A percentile compares a stretch with the other conserved stretches of the same genome.
Evolutionary conservation across 2,113 vertebrate genomes (phyloP).

Genomic region (Oncorhynchus kisutch): DNA sequence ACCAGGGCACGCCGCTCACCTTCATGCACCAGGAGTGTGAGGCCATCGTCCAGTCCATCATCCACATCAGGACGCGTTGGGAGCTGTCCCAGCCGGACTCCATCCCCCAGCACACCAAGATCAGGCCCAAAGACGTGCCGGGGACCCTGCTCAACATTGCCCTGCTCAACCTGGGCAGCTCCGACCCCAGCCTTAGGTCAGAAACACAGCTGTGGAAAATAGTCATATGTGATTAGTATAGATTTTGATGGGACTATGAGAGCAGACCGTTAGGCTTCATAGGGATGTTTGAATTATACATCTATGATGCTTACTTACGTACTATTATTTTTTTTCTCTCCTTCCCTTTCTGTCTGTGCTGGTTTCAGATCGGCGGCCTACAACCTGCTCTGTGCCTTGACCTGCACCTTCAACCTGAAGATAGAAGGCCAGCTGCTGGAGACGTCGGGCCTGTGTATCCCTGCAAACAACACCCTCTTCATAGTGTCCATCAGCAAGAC

Average conservation of each 20-base stretch:
- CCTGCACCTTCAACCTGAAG: constrained; percentile 94
- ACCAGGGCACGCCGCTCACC: constrained; percentile 87
- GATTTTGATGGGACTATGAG: not conserved
- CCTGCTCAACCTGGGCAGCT: constrained; percentile 88
- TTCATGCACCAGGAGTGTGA: constrained; percentile 93
- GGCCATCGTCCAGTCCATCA: constrained; percentile 89
- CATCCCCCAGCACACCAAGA: constrained; percentile 90
- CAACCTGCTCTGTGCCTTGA: constrained; percentile 94
- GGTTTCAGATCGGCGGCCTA: constrained; percentile 85
- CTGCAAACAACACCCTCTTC: constrained; percentile 92
- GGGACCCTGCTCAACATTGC: constrained; percentile 88
- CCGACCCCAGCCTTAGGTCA: constrained; percentile 87
- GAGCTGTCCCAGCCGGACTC: constrained; percentile 90
- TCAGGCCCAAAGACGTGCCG: constrained; percentile 88
- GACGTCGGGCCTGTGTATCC: constrained; percentile 90
- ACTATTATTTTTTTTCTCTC: not conserved
- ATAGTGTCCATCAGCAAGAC: constrained; percentile 95
- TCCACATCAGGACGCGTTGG: constrained; percentile 90
- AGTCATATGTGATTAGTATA: not conserved
- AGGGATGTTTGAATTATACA: not conserved
- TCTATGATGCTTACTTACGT: not conserved
- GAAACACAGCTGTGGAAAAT: not conserved
- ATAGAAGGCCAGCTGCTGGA: constrained; percentile 91
- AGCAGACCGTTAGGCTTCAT: not conserved
- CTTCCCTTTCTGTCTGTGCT: not conserved